Evolutionary conservation across 35 echinoderm and acorn worm genomes (phyloP), one percentile per base, ranked within the genome.

Genomic region (Ophiothrix spiculata): DNA sequence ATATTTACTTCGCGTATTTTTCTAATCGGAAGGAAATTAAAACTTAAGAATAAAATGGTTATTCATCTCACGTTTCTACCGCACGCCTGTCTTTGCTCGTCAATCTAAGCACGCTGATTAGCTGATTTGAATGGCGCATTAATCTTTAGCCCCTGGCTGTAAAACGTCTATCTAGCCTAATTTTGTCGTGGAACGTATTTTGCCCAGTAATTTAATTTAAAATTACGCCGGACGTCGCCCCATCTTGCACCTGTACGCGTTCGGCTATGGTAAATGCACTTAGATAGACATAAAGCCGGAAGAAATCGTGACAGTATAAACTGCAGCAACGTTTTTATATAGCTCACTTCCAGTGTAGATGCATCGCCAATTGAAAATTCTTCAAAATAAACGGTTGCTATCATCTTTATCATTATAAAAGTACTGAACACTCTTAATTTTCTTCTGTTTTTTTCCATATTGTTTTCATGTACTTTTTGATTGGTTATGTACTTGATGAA

Each of bases 141-240:
- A 69, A 69, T 69, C 60, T 69, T 25, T 69, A 25, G 60, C 60
- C 60, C 25, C 2, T 25, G 60, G 60, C 60, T 15, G 60, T 69
- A 28, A 69, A 69, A 69, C 60, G 60, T 69, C 60, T 69, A n/a
- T 28, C 60, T 12, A 4, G 17, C 60, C 60, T 69, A 69, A 69
- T 69, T 69, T 69, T 25, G 23, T 28, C 60, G 60, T 69, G 17
- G 60, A 69, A 69, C 60, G 60, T 69, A 69, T 69, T 69, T 69
- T 69, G 29, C 60, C 23, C 60, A 28, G 60, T 28, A 69, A 69
- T 69, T 69, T n/a, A 69, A 69, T 69, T 69, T 69, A n/a, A 28
- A 6, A 69, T 69, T 69, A 69, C 60, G 60, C 60, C 60, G 60
- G 60, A 69, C 60, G 4, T 1, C 2, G 29, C 4, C 23, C n/a